Conservation (phyloP, 2,888 invertebrate species). For the Oegoconia quadripuncta region DNA sequence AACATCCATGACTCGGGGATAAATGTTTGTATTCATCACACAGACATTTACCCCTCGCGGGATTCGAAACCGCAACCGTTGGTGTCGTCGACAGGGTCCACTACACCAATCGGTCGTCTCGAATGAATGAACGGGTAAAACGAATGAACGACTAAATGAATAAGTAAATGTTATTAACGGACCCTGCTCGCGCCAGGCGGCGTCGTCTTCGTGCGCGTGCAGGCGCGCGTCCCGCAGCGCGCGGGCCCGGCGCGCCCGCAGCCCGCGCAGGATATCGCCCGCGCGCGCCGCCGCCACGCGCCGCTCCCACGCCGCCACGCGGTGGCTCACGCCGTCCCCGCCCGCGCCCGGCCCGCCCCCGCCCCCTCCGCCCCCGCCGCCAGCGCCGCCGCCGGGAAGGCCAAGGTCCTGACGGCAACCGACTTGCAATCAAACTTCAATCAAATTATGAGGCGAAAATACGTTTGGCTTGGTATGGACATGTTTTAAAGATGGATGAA, state of each 20-base stretch:
- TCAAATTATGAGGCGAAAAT: neutral
- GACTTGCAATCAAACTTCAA: no score
- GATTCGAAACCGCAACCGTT: no score
- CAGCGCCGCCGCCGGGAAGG: constrained; percentile 38
- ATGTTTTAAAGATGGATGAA: no score
- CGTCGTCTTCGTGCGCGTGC: constrained; percentile 79
- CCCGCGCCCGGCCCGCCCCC: constrained; percentile 41
- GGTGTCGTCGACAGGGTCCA: no score
- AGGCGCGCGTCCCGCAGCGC: constrained; percentile 78
- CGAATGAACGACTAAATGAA: no score
- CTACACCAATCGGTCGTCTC: no score
- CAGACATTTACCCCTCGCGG: no score
- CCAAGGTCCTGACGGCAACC: constrained; percentile 50
- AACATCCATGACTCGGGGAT: no score
- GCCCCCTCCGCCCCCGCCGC: constrained; percentile 48
- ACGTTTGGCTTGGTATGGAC: no score
- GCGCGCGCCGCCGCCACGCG: constrained; percentile 82
- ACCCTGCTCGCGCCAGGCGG: constrained; percentile 84
- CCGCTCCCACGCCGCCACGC: constrained; percentile 84
- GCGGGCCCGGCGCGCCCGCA: constrained; percentile 76
- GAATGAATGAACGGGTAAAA: no score
- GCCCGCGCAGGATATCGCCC: constrained; percentile 80
- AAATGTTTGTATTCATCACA: no score
- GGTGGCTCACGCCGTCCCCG: constrained; percentile 75
- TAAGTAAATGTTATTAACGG: constrained; percentile 8